These are phyloP conservation scores for Chrysochloris asiatica DNA, from an alignment of 2,113 vertebrate species.

Conservation along the genomic window DNA sequence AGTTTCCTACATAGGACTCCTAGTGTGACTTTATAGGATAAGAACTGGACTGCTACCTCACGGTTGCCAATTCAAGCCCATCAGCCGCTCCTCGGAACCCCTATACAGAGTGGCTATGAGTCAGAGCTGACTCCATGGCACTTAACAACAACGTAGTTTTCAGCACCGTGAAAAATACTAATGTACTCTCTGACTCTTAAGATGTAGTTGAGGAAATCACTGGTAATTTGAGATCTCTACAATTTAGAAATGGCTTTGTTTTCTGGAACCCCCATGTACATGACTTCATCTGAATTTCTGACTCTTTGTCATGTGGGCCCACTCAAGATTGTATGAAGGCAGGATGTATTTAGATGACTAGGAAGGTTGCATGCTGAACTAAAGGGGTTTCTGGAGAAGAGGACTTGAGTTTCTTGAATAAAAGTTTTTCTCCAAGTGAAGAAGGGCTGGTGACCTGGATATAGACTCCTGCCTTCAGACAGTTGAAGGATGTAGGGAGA, in stretches of 20 bases:
- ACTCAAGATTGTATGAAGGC: not conserved
- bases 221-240: not conserved
- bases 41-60: too few species aligned
- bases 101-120: too few species aligned
- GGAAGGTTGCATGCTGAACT: not conserved
- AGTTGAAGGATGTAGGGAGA: not conserved
- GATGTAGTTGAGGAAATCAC: not conserved
- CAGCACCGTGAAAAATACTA: not conserved
- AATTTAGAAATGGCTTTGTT: not conserved
- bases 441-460: constrained; percentile 7
- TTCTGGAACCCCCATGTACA: not conserved
- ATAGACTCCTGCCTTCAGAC: not conserved
- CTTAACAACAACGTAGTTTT: too few species aligned
- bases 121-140: too few species aligned
- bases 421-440: constrained; percentile 9
- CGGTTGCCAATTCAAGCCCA: too few species aligned
- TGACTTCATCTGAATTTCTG: not conserved
- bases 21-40: too few species aligned
- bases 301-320: not conserved
- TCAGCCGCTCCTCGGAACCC: too few species aligned
- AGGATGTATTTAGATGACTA: not conserved
- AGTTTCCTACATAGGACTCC: too few species aligned
- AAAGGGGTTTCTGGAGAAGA: not conserved
- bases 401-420: not conserved
- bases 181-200: not conserved